phyloP scores from a whole-genome alignment of 1,140 invertebrate species.

The Drosophila leontia region DNA sequence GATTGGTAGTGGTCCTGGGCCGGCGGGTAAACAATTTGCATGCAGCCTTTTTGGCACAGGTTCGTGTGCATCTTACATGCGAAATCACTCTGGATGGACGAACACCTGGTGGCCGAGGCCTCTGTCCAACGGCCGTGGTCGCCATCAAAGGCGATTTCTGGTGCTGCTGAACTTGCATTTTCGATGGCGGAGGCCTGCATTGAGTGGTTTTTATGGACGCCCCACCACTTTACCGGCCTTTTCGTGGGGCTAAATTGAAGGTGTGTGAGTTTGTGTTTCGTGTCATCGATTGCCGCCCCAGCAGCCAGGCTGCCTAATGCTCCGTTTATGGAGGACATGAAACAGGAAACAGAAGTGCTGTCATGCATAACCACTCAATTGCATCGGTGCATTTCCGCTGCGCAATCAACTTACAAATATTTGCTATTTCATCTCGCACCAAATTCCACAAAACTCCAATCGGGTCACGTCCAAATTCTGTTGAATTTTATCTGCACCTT shows the following conservation, averaged over 20 bases:
- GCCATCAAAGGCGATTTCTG: conserved; percentile 54
- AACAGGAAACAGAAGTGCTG: conserved; percentile 44
- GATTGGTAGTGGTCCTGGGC: conserved; percentile 9
- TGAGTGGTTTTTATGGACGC: conserved; percentile 30
- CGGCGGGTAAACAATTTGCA: conserved; percentile 49
- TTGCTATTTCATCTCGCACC: conserved; percentile 16
- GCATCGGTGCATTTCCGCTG: conserved; percentile 49
- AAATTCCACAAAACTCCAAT: conserved; percentile 11
- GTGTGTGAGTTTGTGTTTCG: conserved; percentile 32
- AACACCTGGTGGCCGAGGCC: conserved; percentile 18
- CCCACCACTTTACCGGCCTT: conserved; percentile 5
- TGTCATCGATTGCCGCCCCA: conserved; percentile 33
- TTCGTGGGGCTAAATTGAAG: conserved; percentile 26
- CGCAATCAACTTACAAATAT: conserved; percentile 55
- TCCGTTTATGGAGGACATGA: conserved; percentile 16
- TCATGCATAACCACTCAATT: conserved; percentile 40
- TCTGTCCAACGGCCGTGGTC: conserved; percentile 17
- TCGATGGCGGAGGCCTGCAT: conserved; percentile 9
- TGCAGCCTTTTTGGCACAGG: conserved; percentile 57
- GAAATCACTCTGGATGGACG: conserved; percentile 56
- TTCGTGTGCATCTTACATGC: conserved; percentile 53
- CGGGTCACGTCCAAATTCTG: conserved; percentile 22
- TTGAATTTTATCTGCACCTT: conserved; percentile 2
- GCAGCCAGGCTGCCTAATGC: background rate
- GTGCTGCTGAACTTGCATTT: conserved; percentile 43